These are phyloP conservation scores for Ictalurus punctatus DNA, from an alignment of 2,113 vertebrate species.

Conservation along the genomic window DNA sequence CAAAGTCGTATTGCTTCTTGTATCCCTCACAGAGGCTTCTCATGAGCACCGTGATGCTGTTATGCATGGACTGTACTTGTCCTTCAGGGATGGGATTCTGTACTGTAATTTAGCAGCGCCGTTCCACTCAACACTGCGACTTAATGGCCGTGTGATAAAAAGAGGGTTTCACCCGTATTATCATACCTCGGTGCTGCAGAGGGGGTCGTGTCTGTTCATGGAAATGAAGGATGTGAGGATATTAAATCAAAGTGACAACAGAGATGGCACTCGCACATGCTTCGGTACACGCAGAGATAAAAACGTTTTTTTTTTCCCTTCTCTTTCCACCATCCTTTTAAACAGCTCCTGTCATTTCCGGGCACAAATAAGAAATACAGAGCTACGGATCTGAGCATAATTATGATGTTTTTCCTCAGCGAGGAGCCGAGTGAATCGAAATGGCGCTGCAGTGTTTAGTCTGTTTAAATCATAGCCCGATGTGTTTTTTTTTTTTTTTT, in stretches of 20 bases:
- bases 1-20: not conserved
- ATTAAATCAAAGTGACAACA: not conserved
- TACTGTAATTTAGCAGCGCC: not conserved
- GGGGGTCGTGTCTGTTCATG: not conserved
- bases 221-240: not conserved
- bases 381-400: not conserved
- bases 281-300: not conserved
- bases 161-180: not conserved
- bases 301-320: not conserved
- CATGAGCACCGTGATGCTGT: not conserved
- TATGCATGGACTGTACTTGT: not conserved
- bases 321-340: constrained; percentile 4
- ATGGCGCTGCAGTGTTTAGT: not conserved
- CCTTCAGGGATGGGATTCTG: not conserved
- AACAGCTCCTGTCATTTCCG: constrained; percentile 1
- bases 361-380: not conserved
- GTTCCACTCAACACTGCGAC: constrained; percentile 1
- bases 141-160: not conserved
- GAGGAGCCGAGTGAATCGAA: not conserved
- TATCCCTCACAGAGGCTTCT: not conserved
- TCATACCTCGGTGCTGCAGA: not conserved
- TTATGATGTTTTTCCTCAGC: not conserved
- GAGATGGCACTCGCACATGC: not conserved
- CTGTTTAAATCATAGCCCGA: not conserved
- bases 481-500: too few relatives aligned